Evolutionary conservation across 2,113 vertebrate genomes (phyloP), one percentile per base, ranked within the genome.

Genomic region (Anhinga anhinga): DNA sequence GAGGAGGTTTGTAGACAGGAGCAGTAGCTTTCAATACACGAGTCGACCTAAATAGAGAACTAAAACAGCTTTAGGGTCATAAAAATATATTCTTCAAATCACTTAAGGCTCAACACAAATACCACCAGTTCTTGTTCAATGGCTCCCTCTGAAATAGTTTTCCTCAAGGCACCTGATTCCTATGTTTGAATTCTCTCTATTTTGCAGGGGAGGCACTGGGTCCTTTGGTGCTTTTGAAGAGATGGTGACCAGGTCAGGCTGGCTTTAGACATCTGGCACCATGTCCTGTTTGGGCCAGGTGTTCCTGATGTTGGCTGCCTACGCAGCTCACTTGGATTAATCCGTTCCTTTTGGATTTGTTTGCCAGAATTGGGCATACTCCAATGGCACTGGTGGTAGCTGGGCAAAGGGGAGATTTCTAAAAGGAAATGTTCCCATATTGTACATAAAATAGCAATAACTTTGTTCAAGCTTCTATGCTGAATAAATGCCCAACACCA

Each of bases 401-500:
- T 85, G 56, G 56, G 73, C 53, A 85, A 86, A 70, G 49, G 13
- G 38, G 50, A 92, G 32, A 79, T 76, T 71, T 79, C 47, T 72
- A 71, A 91, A 91, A 93, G 36, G 55, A 93, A 95, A 95, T 21
- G 4, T 76, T 96, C 86, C 96, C 92, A 87, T 82, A 63, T 52
- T 91, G 76, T 78, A 53, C 91, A 89, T 93, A 90, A 97, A 97
- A 96, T 49, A 96, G 83, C 93, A 90, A 34, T 95, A 97, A 96
- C 78, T 97, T 94, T 95, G 65, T 86, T 94, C 87, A 78, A 94
- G 67, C 45, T 94, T 95, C 96, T 93, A 66, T 91, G 90, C 86
- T 97, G 96, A 97, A 92, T 88, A 95, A 96, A 95, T 90, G 91
- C 77, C 90, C 86, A 93, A 55, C 30, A 86, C 63, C 91, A 94